Base-by-base conservation (phyloP, 2,888 invertebrate species). In the Mimumesa dahlbomi region DNA sequence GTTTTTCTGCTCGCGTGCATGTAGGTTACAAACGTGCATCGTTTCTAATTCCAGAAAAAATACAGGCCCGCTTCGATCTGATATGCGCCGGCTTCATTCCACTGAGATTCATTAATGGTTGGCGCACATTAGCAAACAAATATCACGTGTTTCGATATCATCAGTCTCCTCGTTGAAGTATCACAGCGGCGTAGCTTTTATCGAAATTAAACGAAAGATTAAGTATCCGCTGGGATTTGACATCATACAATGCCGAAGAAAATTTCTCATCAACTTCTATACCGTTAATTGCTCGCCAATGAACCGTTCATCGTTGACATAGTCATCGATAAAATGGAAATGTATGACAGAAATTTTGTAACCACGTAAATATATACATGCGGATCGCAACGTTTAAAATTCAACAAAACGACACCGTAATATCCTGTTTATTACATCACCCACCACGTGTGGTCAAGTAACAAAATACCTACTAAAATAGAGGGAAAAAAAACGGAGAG, bases 171-270 rank as follows among this genome's bases (percentile, higher is more conserved):
- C 16, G 21, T 16, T 19, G 49, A 56, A 18, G 38, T 34, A 43
- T 63, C 58, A 18, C 38, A 14, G n/a, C n/a, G 21, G 31, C 25
- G 38, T 29, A 6, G 72, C 72, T 72, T 72, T 72, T 72, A 72
- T 72, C 72, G 71, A 63, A 71, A 71, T 71, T 71, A 69, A 71
- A 70, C 71, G 71, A 71, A 63, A 70, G 71, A 70, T 70, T 68
- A 70, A 70, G 69, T 62, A 62, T 70, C 52, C 69, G 50, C 29
- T 53, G 53, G 49, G 54, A 63, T 19, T 21, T 52, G 48, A 42
- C 50, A 42, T 56, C 45, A 40, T 54, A 18, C 38, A 36, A 29
- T 38, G 34, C 6, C 18, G 29, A n/a, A 16, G 13, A 40, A 38
- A 40, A 14, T 57, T 43, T 63, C 63, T 71, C 71, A 58, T 69